Evolutionary conservation across 1,140 invertebrate species (phyloP), one percentile per base, ranked within the genome.

Genomic region (Macrobrachium nipponense): DNA sequence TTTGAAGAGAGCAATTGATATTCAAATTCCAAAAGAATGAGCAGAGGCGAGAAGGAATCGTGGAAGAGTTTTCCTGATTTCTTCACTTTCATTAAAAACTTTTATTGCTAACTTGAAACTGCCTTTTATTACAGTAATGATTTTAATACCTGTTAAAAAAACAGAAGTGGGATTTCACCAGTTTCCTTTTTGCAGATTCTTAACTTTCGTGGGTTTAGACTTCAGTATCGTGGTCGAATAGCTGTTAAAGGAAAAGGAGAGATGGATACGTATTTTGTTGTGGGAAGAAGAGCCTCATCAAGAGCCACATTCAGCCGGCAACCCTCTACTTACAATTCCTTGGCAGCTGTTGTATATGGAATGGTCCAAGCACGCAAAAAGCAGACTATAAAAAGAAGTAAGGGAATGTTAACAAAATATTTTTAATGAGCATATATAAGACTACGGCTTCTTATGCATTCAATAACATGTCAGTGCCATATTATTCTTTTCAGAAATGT

Each of bases 171-270:
- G 4, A 36, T 36, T 36, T 36, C 27, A 36, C 4, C 27, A 36
- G 1, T 36, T 36, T 36, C 27, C 27, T 89, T 83, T 89, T 64
- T 79, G 59, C 90, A 96, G 95, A 93, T 96, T 88, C 90, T 97
- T 64, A 93, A 94, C 87, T 92, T 93, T 0, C 91, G 93, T 88
- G 95, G 95, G 1, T 97, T 95, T 90, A 92, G 94, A 87, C 92
- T 95, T 51, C 93, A 95, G 89, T 94, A 94, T 89, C 94, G 98
- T 17, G 97, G 97, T 0, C 90, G 94, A 17, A 95, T 98, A 58
- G 94, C 95, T 83, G 97, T 99, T 0, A 98, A 98, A 91, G 97
- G 97, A 20, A 98, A 98, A 92, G 97, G 97, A 1, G 94, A 95
- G 82, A 98, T 99, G 97, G 96, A 97, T 90, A 98, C 97, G 0